Percentiles rank a stretch among this genome's conserved stretches.
phyloP scores from a whole-genome alignment of 2,797 vertebrate species.

The Podargus strigoides region DNA sequence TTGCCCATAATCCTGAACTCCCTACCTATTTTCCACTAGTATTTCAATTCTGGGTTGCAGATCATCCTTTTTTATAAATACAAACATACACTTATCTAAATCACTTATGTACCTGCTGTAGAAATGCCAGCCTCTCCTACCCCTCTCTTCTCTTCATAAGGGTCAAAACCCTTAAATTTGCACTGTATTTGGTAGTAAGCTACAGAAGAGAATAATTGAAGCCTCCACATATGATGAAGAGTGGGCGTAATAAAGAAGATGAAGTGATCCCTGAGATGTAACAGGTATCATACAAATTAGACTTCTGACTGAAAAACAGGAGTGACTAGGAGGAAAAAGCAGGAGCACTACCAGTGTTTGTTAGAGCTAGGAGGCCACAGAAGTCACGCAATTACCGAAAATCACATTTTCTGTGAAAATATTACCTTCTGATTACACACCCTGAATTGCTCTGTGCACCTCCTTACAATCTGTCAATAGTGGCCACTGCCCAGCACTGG shows the following conservation, averaged over 20 bases:
- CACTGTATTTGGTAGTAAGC: neutral
- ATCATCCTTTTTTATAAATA: neutral
- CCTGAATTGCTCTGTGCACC: neutral
- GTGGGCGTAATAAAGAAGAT: neutral
- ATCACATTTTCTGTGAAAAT: neutral
- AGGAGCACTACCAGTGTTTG: neutral
- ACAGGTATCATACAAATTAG: neutral
- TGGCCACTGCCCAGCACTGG: neutral
- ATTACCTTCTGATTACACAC: neutral
- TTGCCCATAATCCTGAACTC: neutral
- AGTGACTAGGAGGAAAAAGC: neutral
- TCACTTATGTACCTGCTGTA: neutral
- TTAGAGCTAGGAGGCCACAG: neutral
- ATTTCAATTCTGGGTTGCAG: neutral
- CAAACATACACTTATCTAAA: neutral
- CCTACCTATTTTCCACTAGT: neutral
- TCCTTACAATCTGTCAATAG: rapidly evolving
- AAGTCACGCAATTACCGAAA: neutral
- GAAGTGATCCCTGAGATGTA: neutral
- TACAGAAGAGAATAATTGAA: neutral
- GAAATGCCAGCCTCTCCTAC: neutral
- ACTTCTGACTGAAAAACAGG: neutral
- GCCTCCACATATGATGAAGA: neutral
- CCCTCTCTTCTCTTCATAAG: neutral
- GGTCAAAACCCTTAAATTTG: neutral